Evolutionary conservation across 2,888 invertebrate species (phyloP), one percentile per base, ranked within the genome.

Genomic region (Pollenia amentaria): DNA sequence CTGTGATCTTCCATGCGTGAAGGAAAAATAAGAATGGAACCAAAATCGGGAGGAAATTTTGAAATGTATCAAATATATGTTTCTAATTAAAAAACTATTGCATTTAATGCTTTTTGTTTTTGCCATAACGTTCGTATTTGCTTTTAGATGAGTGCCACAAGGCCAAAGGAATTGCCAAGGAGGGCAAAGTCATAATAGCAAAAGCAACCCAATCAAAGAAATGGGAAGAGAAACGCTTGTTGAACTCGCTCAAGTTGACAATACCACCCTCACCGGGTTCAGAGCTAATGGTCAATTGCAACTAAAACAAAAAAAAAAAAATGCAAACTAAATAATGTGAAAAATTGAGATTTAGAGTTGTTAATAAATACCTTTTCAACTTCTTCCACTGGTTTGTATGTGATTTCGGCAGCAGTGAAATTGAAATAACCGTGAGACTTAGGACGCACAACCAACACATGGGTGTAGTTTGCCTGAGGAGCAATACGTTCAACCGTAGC

Each of bases 121-220:
- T 97, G 76, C 95, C 94, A 48, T 97, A 94, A 90, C 96, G 96
- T 92, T 98, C 98, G 91, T 99, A 99, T 95, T 98, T 98, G 93
- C 96, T 96, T 94, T 99, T 99, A 91, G 98, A 98, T 40, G 97
- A 96, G 94, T 96, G 98, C 99, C 99, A 99, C 87, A 99, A 95
- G 48, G 96, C 96, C 93, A 98, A 97, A 82, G 99, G 99, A 92
- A 99, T 98, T 60, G 97, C 97, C 64, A 99, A 94, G 3, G 99
- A 98, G 7, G 99, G 99, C 88, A 99, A 94, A 40, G 98, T 97
- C 98, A 99, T 98, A 79, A 99, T 96, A 48, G 98, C 98, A 92
- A 99, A 99, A 40, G 98, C 98, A 77, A 97, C 95, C 99, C 99
- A 99, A 94, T 99, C 99, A 87, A 98, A 97, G 92, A 98, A 96